Conservation (phyloP, 2,797 vertebrate genomes). For the Moxostoma hubbsi region DNA sequence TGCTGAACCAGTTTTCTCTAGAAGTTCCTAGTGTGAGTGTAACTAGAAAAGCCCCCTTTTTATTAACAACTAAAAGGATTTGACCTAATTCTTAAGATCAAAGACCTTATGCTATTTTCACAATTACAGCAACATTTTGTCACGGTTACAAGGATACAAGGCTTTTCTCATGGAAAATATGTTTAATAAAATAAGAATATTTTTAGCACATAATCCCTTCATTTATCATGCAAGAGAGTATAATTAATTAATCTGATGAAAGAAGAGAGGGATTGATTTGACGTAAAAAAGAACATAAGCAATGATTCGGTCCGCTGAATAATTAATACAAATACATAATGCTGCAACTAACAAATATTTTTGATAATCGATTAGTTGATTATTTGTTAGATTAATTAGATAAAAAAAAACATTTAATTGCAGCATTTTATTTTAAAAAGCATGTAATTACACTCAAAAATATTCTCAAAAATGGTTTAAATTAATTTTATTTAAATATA, state of each 20-base stretch:
- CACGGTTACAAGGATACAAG: slow-evolving; percentile 4
- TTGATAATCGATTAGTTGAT: too few relatives aligned
- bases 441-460: too few relatives aligned
- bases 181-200: too few relatives aligned
- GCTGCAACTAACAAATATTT: neutral
- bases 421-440: too few relatives aligned
- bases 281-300: neutral
- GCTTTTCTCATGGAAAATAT: neutral
- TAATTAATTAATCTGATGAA: neutral
- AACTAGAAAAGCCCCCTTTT: slow-evolving; percentile 56
- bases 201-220: neutral
- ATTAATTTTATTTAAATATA: too few relatives aligned
- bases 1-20: slow-evolving; percentile 9
- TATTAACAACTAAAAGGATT: slow-evolving; percentile 47
- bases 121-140: slow-evolving; percentile 48
- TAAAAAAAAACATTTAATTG: too few relatives aligned
- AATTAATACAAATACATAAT: neutral
- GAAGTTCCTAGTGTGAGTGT: slow-evolving; percentile 15
- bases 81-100: slow-evolving; percentile 69
- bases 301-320: neutral
- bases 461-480: too few relatives aligned
- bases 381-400: too few relatives aligned
- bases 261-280: neutral
- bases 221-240: neutral
- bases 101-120: slow-evolving; percentile 61